Evolutionary conservation across 2,797 vertebrate species (phyloP).

Genomic region (Brotogeris chrysoptera): DNA sequence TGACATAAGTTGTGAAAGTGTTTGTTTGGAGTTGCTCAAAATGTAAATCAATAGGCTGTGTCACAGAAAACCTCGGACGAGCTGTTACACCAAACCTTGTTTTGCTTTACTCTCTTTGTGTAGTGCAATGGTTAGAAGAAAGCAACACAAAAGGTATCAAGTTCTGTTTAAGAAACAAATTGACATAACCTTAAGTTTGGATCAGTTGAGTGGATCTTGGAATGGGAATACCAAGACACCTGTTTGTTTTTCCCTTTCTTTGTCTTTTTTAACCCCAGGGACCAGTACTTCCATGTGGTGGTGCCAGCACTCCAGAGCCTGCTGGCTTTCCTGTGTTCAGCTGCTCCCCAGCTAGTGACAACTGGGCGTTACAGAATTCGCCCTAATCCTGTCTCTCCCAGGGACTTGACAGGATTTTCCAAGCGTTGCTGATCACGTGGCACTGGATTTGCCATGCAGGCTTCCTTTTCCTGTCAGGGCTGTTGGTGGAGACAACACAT

Average conservation of each 20-base stretch:
- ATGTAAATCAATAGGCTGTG: neutral
- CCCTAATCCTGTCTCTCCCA: neutral
- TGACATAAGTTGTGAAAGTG: neutral
- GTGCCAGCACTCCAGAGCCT: neutral
- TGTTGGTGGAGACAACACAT: neutral
- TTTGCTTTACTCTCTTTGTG: neutral
- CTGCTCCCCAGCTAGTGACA: neutral
- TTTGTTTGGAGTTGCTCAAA: neutral
- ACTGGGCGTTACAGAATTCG: neutral
- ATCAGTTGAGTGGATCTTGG: neutral
- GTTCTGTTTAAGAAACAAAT: neutral
- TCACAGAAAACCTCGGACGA: neutral
- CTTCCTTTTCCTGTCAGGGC: neutral
- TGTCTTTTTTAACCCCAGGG: neutral
- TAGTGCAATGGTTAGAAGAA: neutral
- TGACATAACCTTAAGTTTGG: neutral
- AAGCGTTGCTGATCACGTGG: rapidly evolving
- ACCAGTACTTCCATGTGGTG: neutral
- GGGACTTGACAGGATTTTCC: neutral
- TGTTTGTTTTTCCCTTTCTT: rapidly evolving
- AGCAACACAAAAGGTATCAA: neutral
- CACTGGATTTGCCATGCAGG: neutral
- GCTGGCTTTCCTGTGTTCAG: neutral
- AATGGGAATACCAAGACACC: neutral
- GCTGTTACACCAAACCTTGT: neutral